Base-by-base conservation (phyloP, 64 coral and sea anemone species). In the Astreopora myriophthalma region DNA sequence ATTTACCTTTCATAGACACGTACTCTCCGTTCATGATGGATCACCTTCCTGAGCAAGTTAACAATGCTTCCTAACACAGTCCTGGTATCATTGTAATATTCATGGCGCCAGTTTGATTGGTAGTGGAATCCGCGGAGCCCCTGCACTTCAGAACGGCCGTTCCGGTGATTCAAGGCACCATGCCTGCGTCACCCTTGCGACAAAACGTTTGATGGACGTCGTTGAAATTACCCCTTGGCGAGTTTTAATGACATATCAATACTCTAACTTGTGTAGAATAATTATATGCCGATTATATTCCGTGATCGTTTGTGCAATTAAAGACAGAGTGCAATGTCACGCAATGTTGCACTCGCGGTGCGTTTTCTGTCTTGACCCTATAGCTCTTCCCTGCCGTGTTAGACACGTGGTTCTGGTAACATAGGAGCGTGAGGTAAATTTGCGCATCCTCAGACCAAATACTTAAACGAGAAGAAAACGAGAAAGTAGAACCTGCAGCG, bases 1-100 rank as follows among this genome's bases (percentile, higher is more conserved):
- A n/a, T 57, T 26, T 64, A 83, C 79, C 79, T 83, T 64, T 57
- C 57, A 83, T 38, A 1, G n/a, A 37, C 20, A 83, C 20, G 57
- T 83, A 83, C 23, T 83, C 79, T 60, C 14, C n/a, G 23, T 65
- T 83, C 79, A 39, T 83, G 33, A 3, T 33, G 0, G 22, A 6
- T 65, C 8, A 3, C 55, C 2, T 38, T 37, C 34, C 33, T 37
- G 10, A 22, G 7, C 17, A 17, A 1, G 14, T 5, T 1, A 22
- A n/a, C n/a, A n/a, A n/a, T n/a, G 57, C 57, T 33, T 16, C 27
- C 14, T 0, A 22, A 13, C 12, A 2, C 60, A 2, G 8, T 33
- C 13, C 8, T 8, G 25, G 6, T 30, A 29, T 51, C 42, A 30
- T 78, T 66, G n/a, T 24, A 3, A 60, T 0, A 17, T 11, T 17